Base-by-base conservation (phyloP, 1,140 invertebrate genomes). In the Parapsyche elsis region DNA sequence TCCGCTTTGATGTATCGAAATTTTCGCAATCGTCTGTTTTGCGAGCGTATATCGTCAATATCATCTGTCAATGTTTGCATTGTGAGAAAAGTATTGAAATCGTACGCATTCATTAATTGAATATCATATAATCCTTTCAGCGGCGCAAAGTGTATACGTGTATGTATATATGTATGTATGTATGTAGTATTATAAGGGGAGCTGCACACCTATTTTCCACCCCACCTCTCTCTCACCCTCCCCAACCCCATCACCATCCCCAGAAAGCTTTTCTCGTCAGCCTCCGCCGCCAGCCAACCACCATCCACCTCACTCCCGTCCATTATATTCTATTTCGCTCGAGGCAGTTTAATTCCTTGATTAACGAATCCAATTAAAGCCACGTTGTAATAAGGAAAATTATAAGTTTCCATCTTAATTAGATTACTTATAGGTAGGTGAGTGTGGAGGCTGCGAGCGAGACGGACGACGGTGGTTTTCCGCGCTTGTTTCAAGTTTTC, bases 361-460 rank as follows among this genome's bases (percentile, higher is more conserved):
- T 88, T 87, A 88, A 88, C 86, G 86, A 87, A 87, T 86, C 86
- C 87, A 87, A 87, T 87, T 87, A 87, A 87, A 86, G 86, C 85
- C 87, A 85, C 86, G 85, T 86, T 87, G 86, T 87, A 85, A 85
- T 81, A 82, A 85, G 86, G 84, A 87, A 83, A 87, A 87, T 87
- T 87, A 87, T 87, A 87, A 87, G 85, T 87, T 87, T 86, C 84
- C 86, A 85, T 85, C 86, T 87, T 87, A 87, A 87, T 87, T 87
- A 87, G 86, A 87, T 87, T 87, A 83, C 80, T 83, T 83, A 81
- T 81, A 71, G 59, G 73, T 80, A 74, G 78, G 78, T 74, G 78
- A 45, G 23, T 10, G 23, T 14, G 21, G 49, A 23, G 30, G 16
- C 24, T 49, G 80, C 57, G 73, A 74, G 59, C 71, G 70, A 71